These are phyloP conservation scores for Nemotelus nigrinus DNA, from an alignment of 2,888 invertebrate genomes.

Conservation along the genomic window DNA sequence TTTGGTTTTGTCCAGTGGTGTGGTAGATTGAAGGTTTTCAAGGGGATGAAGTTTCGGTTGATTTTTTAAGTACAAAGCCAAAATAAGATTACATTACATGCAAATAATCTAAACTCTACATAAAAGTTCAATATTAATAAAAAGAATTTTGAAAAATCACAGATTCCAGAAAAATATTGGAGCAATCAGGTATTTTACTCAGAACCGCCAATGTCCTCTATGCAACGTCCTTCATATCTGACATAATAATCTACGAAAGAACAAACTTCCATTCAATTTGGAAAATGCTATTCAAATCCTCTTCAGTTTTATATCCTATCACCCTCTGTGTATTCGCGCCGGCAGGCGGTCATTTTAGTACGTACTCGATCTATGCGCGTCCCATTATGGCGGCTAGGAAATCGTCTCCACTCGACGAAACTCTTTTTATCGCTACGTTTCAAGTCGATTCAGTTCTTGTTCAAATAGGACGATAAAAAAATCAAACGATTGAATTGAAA, in stretches of 20 bases:
- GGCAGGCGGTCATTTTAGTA: not conserved
- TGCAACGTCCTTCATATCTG: not conserved
- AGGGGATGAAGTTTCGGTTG: no score
- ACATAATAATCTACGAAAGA: not conserved
- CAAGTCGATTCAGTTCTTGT: not conserved
- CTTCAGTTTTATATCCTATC: constrained; percentile 43
- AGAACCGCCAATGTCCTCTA: not conserved
- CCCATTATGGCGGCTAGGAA: constrained; percentile 1
- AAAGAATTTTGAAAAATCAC: no score
- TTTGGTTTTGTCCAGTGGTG: no score
- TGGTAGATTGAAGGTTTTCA: no score
- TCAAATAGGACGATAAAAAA: constrained; percentile 8
- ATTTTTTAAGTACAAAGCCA: no score
- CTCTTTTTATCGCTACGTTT: constrained; percentile 4
- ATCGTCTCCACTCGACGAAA: not conserved
- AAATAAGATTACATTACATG: no score
- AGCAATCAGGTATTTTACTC: no score
- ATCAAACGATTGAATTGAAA: constrained; percentile 35
- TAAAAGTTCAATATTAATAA: no score
- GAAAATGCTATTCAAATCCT: constrained; percentile 44
- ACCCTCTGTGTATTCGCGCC: not conserved
- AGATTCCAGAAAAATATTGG: no score
- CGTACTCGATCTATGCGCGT: not conserved
- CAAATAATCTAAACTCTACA: no score
- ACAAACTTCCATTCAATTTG: constrained; percentile 12